These are phyloP conservation scores for Pteronotus mesoamericanus DNA, from an alignment of 2,797 vertebrate genomes.

Conservation along the genomic window DNA sequence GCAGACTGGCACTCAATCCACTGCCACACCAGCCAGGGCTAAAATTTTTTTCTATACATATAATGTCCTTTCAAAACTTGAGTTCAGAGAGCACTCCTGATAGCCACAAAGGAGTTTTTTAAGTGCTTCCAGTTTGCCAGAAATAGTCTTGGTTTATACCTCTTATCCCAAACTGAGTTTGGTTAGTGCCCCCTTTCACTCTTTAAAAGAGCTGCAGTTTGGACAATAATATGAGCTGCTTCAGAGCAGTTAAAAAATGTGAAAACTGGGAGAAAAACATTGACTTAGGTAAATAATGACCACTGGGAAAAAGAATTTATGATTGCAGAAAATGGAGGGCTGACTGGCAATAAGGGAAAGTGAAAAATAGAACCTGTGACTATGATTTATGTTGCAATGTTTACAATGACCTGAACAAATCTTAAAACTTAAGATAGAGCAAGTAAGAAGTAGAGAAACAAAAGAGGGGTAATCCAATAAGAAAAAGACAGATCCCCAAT, in stretches of 20 bases:
- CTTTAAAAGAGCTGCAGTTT: neutral
- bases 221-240: neutral
- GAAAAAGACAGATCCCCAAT: neutral
- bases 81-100: neutral
- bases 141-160: neutral
- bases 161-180: neutral
- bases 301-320: neutral
- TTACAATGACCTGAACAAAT: neutral
- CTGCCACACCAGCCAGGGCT: too few relatives aligned
- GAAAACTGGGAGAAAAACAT: neutral
- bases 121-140: neutral
- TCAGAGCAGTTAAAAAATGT: neutral
- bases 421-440: neutral
- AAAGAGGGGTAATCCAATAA: neutral
- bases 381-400: neutral
- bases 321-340: neutral
- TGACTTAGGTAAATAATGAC: neutral
- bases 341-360: neutral
- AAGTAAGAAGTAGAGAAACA: neutral
- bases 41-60: neutral
- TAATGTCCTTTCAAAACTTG: conserved; percentile 5
- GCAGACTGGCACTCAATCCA: too few relatives aligned
- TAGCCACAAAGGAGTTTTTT: neutral
- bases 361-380: neutral
- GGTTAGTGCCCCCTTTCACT: neutral